Conservation (phyloP, 2,113 vertebrate genomes). For the Eudyptes chrysolophus region DNA sequence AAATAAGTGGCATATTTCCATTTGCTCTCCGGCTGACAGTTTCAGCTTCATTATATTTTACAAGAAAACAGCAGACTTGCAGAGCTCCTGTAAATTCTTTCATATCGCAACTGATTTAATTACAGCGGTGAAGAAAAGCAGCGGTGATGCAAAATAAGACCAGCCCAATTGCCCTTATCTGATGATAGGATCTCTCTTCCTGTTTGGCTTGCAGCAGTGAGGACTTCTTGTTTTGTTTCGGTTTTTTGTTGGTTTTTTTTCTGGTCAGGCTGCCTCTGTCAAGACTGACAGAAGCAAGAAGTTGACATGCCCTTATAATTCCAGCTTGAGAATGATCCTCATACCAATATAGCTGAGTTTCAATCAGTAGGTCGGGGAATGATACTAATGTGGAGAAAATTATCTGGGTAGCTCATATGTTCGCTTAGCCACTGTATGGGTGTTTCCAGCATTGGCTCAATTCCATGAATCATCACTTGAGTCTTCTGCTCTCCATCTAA, state of each 20-base stretch:
- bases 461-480: slow-evolving; percentile 96
- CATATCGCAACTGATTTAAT: slow-evolving; percentile 71
- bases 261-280: slow-evolving; percentile 64
- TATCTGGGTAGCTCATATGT: slow-evolving; percentile 98
- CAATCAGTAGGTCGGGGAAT: slow-evolving; percentile 88
- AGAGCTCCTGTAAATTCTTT: slow-evolving; percentile 73
- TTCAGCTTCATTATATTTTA: slow-evolving; percentile 70
- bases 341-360: slow-evolving; percentile 42
- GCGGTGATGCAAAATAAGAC: slow-evolving; percentile 66
- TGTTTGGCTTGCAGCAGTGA: slow-evolving; percentile 71
- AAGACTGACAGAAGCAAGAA: slow-evolving; percentile 56
- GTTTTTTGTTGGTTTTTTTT: slow-evolving; percentile 33
- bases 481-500: slow-evolving; percentile 90
- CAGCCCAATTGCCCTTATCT: slow-evolving; percentile 72
- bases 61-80: slow-evolving; percentile 70
- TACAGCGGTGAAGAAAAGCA: slow-evolving; percentile 67
- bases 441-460: slow-evolving; percentile 95
- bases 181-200: slow-evolving; percentile 70
- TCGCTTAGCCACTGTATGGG: slow-evolving; percentile 98
- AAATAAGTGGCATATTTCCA: slow-evolving; percentile 76
- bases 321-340: slow-evolving; percentile 46
- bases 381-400: slow-evolving; percentile 97
- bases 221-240: slow-evolving; percentile 59
- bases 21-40: slow-evolving; percentile 64
- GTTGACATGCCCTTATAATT: slow-evolving; percentile 65